Percentiles rank a stretch among this genome's conserved stretches.
Conservation (phyloP, 2,797 vertebrate species). For the Sciaenops ocellatus region DNA sequence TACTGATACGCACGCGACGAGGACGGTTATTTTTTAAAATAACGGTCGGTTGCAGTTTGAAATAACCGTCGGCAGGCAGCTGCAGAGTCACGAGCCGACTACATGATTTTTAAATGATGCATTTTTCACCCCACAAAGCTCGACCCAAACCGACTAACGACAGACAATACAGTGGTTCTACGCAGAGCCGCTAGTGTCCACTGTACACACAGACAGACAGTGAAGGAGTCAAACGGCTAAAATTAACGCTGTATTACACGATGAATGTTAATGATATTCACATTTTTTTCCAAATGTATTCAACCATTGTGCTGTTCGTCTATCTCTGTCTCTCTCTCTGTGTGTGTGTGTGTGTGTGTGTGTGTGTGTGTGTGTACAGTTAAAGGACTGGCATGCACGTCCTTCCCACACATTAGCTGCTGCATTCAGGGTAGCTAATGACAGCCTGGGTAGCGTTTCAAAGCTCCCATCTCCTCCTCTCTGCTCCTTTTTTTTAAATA, state of each 20-base stretch:
- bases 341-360: conserved; percentile 22
- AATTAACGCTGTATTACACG: neutral
- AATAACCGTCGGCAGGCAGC: conserved; percentile 31
- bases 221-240: neutral
- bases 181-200: neutral
- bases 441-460: conserved; percentile 32
- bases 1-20: neutral
- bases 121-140: conserved; percentile 30
- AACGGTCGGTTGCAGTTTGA: neutral
- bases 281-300: conserved; percentile 13
- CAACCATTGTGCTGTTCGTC: conserved; percentile 27
- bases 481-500: neutral
- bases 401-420: conserved; percentile 72
- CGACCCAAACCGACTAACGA: neutral
- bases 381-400: conserved; percentile 47
- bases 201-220: neutral
- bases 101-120: conserved; percentile 20
- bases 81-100: conserved; percentile 66
- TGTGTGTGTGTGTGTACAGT: conserved; percentile 29
- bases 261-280: conserved; percentile 1
- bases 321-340: too few species aligned
- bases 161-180: conserved; percentile 16
- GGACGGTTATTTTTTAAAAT: neutral
- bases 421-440: conserved; percentile 56
- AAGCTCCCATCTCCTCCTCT: conserved; percentile 48